These are phyloP conservation scores for Microtus montanus DNA, from an alignment of 2,113 vertebrate genomes.

Conservation along the genomic window DNA sequence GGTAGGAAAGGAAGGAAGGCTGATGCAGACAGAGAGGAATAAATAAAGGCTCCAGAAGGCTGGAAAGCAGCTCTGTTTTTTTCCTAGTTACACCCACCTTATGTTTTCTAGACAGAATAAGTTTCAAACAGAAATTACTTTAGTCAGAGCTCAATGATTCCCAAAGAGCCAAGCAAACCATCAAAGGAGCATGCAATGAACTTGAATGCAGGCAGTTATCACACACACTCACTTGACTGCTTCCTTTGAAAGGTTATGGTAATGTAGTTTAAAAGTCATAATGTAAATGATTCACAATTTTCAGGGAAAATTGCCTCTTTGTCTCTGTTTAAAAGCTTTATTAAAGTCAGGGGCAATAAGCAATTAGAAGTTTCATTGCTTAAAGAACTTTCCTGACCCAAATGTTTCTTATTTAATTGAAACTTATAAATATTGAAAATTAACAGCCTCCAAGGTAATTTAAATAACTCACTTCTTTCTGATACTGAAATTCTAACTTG, in stretches of 20 bases:
- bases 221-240: constrained; percentile 17
- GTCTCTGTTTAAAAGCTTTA: constrained; percentile 59
- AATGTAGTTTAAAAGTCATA: constrained; percentile 40
- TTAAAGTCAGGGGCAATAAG: constrained; percentile 50
- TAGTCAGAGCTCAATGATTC: neutral
- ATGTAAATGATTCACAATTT: constrained; percentile 27
- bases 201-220: neutral
- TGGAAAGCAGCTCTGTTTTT: neutral
- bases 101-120: neutral
- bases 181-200: neutral
- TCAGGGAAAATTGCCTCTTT: constrained; percentile 54
- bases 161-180: constrained; percentile 2
- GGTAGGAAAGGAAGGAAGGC: neutral
- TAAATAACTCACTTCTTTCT: constrained; percentile 48
- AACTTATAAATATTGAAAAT: constrained; percentile 52
- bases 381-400: constrained; percentile 44
- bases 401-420: constrained; percentile 53
- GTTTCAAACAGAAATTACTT: constrained; percentile 11
- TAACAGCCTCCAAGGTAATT: constrained; percentile 38
- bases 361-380: constrained; percentile 56
- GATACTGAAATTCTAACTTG: constrained; percentile 37
- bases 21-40: neutral
- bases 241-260: constrained; percentile 55
- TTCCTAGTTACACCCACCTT: neutral
- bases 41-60: neutral